Percentiles rank a stretch among this genome's conserved stretches.
Evolutionary conservation across 2,888 invertebrate genomes (phyloP).

Genomic region (Neoscelio sp.): DNA sequence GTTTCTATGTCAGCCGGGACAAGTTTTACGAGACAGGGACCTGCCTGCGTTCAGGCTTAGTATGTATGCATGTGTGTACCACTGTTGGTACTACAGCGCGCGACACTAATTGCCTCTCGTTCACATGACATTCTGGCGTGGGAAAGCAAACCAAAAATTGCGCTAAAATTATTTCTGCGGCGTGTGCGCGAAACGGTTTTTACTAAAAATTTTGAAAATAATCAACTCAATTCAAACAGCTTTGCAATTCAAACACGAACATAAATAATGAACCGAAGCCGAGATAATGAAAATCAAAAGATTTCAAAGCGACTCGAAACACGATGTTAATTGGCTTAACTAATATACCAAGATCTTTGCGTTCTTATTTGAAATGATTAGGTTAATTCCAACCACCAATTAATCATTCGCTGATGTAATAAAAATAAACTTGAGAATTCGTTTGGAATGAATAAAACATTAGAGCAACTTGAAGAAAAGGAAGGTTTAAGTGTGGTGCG

Average conservation of each 20-base stretch:
- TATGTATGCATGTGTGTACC: slow-evolving; percentile 28
- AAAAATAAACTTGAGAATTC: slow-evolving; percentile 23
- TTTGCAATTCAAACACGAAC: no score
- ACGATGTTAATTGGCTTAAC: no score
- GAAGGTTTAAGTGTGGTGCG: background rate
- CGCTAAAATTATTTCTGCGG: slow-evolving; percentile 8
- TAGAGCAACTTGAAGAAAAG: background rate
- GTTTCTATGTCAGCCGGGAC: slow-evolving; percentile 68
- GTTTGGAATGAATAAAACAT: slow-evolving; percentile 30
- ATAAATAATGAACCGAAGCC: no score
- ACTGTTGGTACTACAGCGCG: slow-evolving; percentile 44
- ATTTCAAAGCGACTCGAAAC: no score
- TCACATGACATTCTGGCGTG: slow-evolving; percentile 42
- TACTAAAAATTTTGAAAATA: no score
- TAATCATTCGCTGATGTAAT: slow-evolving; percentile 16
- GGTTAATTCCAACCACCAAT: background rate
- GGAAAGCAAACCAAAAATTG: slow-evolving; percentile 30
- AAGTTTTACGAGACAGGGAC: slow-evolving; percentile 57
- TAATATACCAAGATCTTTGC: no score
- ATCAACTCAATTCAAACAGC: no score
- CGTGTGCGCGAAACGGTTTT: no score
- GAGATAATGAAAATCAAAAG: no score
- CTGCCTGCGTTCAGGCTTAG: slow-evolving; percentile 37
- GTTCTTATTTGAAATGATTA: background rate
- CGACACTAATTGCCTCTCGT: slow-evolving; percentile 49